phyloP scores from a whole-genome alignment of 2,113 vertebrate species.

The Gallinago media region DNA sequence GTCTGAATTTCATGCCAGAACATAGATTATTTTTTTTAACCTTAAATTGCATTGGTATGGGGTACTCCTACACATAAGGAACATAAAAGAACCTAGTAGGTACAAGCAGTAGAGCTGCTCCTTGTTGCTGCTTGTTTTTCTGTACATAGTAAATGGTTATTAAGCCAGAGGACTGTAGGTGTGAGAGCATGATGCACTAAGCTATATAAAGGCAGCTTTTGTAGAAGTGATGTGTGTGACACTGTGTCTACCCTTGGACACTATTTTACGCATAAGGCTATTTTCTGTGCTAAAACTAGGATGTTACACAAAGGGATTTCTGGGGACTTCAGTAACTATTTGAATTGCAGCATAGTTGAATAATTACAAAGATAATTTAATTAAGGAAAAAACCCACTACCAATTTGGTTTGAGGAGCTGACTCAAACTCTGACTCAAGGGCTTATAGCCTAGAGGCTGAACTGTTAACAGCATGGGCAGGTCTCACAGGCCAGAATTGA shows the following conservation, averaged over 20 bases:
- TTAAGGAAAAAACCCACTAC: neutral
- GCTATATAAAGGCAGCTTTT: neutral
- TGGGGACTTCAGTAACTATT: neutral
- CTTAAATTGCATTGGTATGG: neutral
- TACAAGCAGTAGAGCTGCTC: neutral
- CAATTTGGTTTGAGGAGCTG: neutral
- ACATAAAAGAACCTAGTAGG: neutral
- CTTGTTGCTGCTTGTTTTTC: neutral
- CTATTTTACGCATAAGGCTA: neutral
- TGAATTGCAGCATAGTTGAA: neutral
- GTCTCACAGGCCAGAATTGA: neutral
- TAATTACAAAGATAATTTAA: neutral
- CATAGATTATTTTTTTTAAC: neutral
- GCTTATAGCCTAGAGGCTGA: neutral
- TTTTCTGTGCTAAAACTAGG: neutral
- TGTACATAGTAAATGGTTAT: neutral
- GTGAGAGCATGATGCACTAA: neutral
- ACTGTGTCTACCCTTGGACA: neutral
- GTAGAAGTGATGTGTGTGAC: accelerated
- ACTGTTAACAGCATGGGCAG: neutral
- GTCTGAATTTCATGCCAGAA: neutral
- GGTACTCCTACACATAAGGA: neutral
- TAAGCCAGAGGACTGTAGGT: neutral
- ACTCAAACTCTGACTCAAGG: neutral
- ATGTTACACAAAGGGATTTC: neutral